Evolutionary conservation across 2,797 vertebrate genomes (phyloP).

Genomic region (Chloroceryle inda): DNA sequence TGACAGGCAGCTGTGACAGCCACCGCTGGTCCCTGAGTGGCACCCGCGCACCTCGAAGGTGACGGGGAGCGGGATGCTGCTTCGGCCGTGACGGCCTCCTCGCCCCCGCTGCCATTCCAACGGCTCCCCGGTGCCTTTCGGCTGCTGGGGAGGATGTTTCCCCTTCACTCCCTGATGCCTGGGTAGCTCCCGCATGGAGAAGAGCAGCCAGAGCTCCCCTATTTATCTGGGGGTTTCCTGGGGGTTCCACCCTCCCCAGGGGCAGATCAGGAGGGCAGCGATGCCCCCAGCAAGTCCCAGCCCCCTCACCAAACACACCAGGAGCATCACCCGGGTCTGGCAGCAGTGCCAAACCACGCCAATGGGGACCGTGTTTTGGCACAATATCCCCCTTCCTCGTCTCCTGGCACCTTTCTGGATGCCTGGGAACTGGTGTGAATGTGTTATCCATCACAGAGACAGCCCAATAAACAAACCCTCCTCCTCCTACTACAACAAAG

Average conservation of each 20-base stretch:
- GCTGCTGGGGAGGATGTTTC: not conserved
- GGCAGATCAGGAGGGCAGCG: not conserved
- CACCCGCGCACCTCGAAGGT: not conserved
- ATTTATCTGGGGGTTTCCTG: fast-evolving
- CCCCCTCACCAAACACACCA: fast-evolving
- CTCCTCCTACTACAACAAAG: not conserved
- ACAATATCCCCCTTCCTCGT: not conserved
- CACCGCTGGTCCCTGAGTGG: not conserved
- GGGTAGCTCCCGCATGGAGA: not conserved
- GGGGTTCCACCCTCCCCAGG: not conserved
- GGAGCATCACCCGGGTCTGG: not conserved
- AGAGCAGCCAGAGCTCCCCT: not conserved
- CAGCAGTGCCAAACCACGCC: fast-evolving
- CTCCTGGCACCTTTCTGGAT: not conserved
- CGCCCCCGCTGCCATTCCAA: not conserved
- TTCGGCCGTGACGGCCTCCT: not conserved
- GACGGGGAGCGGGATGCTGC: not conserved
- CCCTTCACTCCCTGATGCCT: not conserved
- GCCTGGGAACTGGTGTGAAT: not conserved
- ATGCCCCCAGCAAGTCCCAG: not conserved
- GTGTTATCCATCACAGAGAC: not conserved
- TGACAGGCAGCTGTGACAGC: constrained; percentile 69
- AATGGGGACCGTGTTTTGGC: fast-evolving
- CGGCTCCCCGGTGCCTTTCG: not conserved
- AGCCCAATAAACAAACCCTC: not conserved